Base-by-base conservation (phyloP, 2,888 invertebrate species). In the Phytoseiulus persimilis region DNA sequence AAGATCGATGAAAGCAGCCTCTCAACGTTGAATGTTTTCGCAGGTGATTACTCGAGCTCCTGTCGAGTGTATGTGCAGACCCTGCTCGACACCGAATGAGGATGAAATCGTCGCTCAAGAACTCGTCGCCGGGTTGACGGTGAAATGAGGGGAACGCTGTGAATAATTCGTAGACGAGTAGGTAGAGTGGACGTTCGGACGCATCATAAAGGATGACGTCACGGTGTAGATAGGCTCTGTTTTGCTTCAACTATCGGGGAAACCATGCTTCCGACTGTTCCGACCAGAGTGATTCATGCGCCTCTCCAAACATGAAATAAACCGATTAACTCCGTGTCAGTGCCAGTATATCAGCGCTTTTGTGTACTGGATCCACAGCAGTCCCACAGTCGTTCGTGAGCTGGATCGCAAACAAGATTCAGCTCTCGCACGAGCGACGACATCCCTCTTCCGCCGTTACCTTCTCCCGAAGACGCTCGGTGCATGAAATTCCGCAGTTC, bases 21-120 rank as follows among this genome's bases (percentile, higher is more conserved):
- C 9, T 39, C 9, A 39, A 39, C 9, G 39, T 6, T 18, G 18
- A 65, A 65, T 28, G 65, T 84, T 14, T 91, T 92, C 93, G 90
- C 83, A 83, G 96, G 96, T 97, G 1, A 95, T 95, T n/a, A 97
- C 97, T 6, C 96, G 97, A 93, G 97, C 97, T 28, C 97, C 97
- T 0, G 93, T 97, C 90, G 97, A 97, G 92, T 97, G 97, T 92
- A 97, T 97, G 97, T 97, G 97, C 92, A 95, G 97, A 83, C 97
- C 97, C 0, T 97, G 97, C 93, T 96, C 96, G 0, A 95, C 95
- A 28, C 95, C 97, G 9, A 97, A 97, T 92, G 96, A 97, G 93
- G 96, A 95, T 92, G 95, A 96, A 1, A 95, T 97, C 87, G 94
- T 97, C 90, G 97, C 97, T 1, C 97, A 97, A 93, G 97, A 97